phyloP scores from a whole-genome alignment of 1,140 invertebrate species.

The Pollicipes pollicipes region DNA sequence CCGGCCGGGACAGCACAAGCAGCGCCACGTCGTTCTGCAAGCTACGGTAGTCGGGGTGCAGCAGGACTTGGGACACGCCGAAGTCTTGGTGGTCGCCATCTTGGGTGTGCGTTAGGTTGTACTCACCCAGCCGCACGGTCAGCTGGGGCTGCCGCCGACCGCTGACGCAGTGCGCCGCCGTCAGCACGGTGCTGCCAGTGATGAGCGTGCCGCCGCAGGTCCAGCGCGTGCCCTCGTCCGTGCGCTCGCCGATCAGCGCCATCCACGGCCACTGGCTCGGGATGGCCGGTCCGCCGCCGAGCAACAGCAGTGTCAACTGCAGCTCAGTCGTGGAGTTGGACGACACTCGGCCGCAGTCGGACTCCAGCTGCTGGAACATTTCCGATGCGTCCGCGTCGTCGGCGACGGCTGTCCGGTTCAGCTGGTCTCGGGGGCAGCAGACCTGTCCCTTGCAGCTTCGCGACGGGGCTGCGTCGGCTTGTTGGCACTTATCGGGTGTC shows the following conservation, averaged over 20 bases:
- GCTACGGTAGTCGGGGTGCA: conserved; percentile 72
- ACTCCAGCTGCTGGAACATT: no score
- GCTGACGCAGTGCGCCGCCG: conserved; percentile 74
- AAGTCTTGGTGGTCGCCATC: conserved; percentile 39
- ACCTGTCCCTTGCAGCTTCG: no score
- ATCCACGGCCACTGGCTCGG: not conserved
- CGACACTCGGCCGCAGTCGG: no score
- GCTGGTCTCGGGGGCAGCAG: no score
- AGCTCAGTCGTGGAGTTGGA: no score
- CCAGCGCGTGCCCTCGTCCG: not conserved
- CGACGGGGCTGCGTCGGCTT: no score
- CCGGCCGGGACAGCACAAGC: conserved; percentile 42
- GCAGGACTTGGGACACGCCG: conserved; percentile 48
- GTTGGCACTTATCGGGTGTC: no score
- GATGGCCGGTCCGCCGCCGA: not conserved
- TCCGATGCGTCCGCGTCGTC: no score
- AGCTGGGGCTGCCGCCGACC: conserved; percentile 34
- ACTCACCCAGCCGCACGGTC: conserved; percentile 64
- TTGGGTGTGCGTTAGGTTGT: conserved; percentile 35
- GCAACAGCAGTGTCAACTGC: no score
- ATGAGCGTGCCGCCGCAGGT: conserved; percentile 84
- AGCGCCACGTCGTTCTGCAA: conserved; percentile 84
- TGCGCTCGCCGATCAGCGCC: not conserved
- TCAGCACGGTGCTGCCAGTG: conserved; percentile 65
- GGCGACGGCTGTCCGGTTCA: no score